Percentiles rank a stretch among this genome's conserved stretches.
Conservation (phyloP, 2,888 invertebrate species). For the Eilema caniola region DNA sequence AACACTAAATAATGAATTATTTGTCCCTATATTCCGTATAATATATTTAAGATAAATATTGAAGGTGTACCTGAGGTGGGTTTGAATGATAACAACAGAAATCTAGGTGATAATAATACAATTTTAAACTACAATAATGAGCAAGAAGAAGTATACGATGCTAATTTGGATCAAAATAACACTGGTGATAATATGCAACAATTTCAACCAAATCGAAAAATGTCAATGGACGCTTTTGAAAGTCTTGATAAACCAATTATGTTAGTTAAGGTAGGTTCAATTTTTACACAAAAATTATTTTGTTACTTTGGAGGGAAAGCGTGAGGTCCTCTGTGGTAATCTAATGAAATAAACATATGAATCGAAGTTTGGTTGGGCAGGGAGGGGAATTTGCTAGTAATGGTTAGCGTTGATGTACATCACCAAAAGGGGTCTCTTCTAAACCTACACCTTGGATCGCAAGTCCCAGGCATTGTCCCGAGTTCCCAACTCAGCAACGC, state of each 20-base stretch:
- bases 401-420: too few species aligned
- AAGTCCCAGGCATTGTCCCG: too few species aligned
- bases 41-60: background rate
- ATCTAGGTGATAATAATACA: background rate
- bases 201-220: background rate
- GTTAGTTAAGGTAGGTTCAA: background rate
- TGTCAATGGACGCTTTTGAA: background rate
- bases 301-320: too few species aligned
- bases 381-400: too few species aligned
- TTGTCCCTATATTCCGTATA: background rate
- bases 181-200: background rate
- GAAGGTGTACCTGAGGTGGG: background rate
- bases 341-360: too few species aligned
- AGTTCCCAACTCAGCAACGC: too few species aligned
- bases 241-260: background rate
- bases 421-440: too few species aligned
- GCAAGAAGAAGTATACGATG: background rate
- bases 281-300: background rate
- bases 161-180: slow-evolving; percentile 1
- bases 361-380: too few species aligned
- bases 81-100: background rate
- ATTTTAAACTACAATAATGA: background rate
- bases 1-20: background rate
- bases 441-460: too few species aligned
- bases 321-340: too few species aligned